Evolutionary conservation across 2,797 vertebrate genomes (phyloP).

Genomic region (Poeciliopsis gracilis): DNA sequence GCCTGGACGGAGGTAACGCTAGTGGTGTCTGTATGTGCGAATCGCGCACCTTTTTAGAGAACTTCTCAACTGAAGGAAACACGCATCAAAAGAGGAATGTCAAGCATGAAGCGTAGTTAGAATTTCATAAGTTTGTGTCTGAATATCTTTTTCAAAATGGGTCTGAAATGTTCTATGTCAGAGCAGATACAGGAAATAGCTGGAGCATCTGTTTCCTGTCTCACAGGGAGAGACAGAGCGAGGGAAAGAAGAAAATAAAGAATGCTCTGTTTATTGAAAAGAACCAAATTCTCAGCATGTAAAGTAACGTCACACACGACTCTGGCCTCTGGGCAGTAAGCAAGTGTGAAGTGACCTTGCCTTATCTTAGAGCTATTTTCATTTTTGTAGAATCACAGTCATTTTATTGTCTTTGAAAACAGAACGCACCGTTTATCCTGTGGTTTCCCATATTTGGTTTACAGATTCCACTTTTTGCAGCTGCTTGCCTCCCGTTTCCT

Average conservation of each 20-base stretch:
- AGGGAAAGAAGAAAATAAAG: conserved; percentile 34
- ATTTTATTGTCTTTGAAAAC: conserved; percentile 6
- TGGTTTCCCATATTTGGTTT: conserved; percentile 7
- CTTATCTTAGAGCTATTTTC: not conserved
- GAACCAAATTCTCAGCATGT: not conserved
- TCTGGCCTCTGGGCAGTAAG: not conserved
- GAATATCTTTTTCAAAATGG: conserved; percentile 25
- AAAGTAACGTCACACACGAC: not conserved
- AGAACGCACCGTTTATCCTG: not conserved
- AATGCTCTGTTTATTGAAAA: conserved; percentile 28
- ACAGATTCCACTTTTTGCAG: conserved; percentile 18
- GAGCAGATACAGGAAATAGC: conserved; percentile 78
- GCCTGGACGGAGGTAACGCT: conserved; percentile 92
- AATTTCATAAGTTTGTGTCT: conserved; percentile 13
- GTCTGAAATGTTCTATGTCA: conserved; percentile 28
- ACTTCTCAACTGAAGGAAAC: not conserved
- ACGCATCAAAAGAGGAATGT: not conserved
- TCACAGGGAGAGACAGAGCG: conserved; percentile 31
- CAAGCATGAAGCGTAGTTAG: conserved; percentile 15
- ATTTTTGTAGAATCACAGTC: not conserved
- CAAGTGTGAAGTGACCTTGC: not conserved
- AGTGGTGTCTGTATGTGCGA: not conserved
- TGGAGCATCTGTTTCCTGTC: conserved; percentile 75
- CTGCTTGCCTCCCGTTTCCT: conserved; percentile 3
- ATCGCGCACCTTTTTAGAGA: not conserved